Base-by-base conservation (phyloP, 2,113 vertebrate genomes). In the Lota lota region DNA sequence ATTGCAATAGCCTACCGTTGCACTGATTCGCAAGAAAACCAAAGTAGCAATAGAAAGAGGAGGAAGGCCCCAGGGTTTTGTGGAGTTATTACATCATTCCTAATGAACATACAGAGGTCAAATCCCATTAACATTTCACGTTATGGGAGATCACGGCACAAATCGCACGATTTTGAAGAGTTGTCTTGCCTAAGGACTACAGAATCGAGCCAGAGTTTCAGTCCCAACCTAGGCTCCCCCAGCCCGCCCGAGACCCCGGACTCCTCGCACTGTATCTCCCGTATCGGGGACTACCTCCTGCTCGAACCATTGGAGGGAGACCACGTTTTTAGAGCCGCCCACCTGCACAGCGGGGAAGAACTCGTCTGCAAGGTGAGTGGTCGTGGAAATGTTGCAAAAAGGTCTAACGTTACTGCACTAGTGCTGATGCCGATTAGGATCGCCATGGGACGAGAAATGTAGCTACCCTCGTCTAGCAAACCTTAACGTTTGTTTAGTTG, bases 81-180 rank as follows among this genome's bases (percentile, higher is more conserved):
- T 79, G 88, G 87, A 90, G 85, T 67, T 81, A 69, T 81, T 77
- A 22, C 87, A 91, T 86, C 90, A 91, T 85, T 95, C 94, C 94
- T 95, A 94, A 99, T 99, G 97, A 98, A 97, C 97, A 96, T 98
- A 97, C 97, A 96, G 94, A 97, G 97, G 91, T 99, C 97, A 85
- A 95, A 94, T 94, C 97, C 97, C 85, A 99, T 99, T 92, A 94
- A 94, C 88, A 99, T 98, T 93, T 92, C 96, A 88, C 95, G 96
- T 83, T 95, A 99, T 98, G 97, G 97, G 92, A 93, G 97, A 94
- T 93, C 96, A 87, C 92, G 97, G 90, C 97, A 96, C 91, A 99
- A 99, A 96, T 93, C 93, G 89, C 96, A 98, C 92, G 96, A 99
- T 90, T 98, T 97, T 72, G 97, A 99, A 77, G 96, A 99, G 76